Evolutionary conservation across 2,888 invertebrate genomes (phyloP), one percentile per base, ranked within the genome.

Genomic region (Marronus borbonicus): DNA sequence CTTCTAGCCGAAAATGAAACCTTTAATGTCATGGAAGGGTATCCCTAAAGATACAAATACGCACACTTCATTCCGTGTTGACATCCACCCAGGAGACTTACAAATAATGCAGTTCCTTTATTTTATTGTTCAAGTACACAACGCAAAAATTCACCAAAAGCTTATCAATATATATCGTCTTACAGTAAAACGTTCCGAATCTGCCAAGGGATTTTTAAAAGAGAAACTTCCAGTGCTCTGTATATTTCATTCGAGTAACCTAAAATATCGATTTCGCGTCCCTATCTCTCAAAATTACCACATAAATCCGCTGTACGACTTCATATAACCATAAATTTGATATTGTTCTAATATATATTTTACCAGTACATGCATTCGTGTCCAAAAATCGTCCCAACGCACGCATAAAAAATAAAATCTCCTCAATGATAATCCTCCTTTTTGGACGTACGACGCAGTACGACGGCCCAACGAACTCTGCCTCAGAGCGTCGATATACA

Each of bases 401-500:
- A 17, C 70, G 58, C 58, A 70, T 70, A 70, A 70, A 70, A 70
- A 70, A 70, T 70, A 55, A 70, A 70, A 70, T 70, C 70, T 70
- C 17, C 70, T 58, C 70, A 58, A 70, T 70, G 70, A 70, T 70
- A 70, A 70, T 70, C 55, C 55, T 36, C 70, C 55, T 70, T 70
- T 17, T 70, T 36, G 70, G 70, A 77, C 55, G 77, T 70, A 28
- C 60, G 60, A 68, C 69, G 69, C 70, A 68, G 50, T 68, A 68
- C 69, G 68, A n/a, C 50, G 44, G 65, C 52, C 50, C 55, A 44
- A 50, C 49, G 76, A 44, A 68, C 55, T 44, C 36, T 12, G 50
- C 55, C 77, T 60, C 77, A 2, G 17, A 77, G 77, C 77, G 70
- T 60, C 77, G 50, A 77, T 77, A 68, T 77, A 69, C 77, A 77